Conservation (phyloP, 1,140 invertebrate genomes). For the Eufriesea mexicana region DNA sequence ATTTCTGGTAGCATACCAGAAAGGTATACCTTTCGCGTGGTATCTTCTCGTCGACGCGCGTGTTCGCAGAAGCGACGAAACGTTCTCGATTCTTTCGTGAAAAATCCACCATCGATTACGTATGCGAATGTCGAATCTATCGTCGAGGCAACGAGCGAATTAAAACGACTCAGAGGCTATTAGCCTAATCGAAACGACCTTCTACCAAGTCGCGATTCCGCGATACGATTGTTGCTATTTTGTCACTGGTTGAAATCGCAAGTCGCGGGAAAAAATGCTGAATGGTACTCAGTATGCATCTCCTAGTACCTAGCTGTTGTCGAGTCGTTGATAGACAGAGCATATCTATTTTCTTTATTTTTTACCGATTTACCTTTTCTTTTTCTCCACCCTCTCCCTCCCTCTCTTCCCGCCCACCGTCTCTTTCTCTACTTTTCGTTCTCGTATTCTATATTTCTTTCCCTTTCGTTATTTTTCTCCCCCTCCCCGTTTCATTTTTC, state of each 20-base stretch:
- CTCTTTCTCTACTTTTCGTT: constrained; percentile 38
- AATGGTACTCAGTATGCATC: constrained; percentile 76
- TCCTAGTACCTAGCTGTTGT: constrained; percentile 81
- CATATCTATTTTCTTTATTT: constrained; percentile 74
- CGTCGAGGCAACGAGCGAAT: not conserved
- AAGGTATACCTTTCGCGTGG: not conserved
- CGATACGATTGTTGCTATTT: constrained; percentile 47
- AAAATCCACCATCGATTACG: too few species aligned
- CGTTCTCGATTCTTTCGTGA: too few species aligned
- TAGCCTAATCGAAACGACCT: not conserved
- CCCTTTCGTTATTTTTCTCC: not conserved
- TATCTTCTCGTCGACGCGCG: not conserved
- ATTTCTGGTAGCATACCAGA: too few species aligned
- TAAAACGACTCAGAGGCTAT: too few species aligned
- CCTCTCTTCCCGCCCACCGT: constrained; percentile 3
- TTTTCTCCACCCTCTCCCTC: constrained; percentile 43
- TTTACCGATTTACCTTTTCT: constrained; percentile 60
- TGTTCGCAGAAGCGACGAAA: not conserved
- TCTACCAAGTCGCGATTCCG: not conserved
- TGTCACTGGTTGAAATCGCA: constrained; percentile 68
- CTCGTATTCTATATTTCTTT: not conserved
- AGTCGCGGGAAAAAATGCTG: constrained; percentile 68
- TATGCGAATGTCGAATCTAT: too few species aligned
- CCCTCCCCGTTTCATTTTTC: constrained; percentile 1
- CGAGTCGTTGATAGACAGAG: constrained; percentile 83